Evolutionary conservation across 2,113 vertebrate species (phyloP), one percentile per base, ranked within the genome.

Genomic region (Pelusios castaneus): DNA sequence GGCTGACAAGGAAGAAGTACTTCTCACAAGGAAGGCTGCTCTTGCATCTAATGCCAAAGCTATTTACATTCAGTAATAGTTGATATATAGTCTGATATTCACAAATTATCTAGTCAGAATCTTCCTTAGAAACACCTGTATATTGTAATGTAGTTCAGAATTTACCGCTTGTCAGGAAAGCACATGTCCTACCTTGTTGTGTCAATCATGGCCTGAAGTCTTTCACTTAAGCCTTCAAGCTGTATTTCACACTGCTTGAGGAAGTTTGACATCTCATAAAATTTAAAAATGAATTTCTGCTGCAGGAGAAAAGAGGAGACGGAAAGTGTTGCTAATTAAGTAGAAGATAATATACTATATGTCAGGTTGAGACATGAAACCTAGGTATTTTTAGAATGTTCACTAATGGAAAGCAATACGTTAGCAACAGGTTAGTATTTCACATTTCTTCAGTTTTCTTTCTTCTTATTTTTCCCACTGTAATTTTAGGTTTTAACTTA

Each of bases 241-340:
- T 92, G 60, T 93, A 97, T 97, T 96, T 98, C 94, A 96, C 95
- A 90, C 85, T 88, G 31, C 89, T 89, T 6, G 8, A 93, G 92
- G 88, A 95, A 92, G 93, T 94, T 70, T 97, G 96, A 97, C 97
- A 96, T 93, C 84, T 94, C 96, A 84, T 97, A 97, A 98, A 97
- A 96, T 89, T 96, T 95, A 95, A 83, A 97, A 97, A 94, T 93
- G 1, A 95, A 90, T 96, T 96, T 92, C 85, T 85, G 92, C 52
- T 90, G 60, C 8, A 45, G 31, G 77, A 84, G 92, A 85, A 77
- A 80, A 93, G 87, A 92, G 84, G 38, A 90, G 77, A 91, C 54
- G 51, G 34, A 92, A 95, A 95, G 81, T 84, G 51, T 24, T 73
- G 79, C 75, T 86, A 94, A 95, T 93, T 96, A 96, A 95, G 86